Conservation (phyloP, 92 coral and sea anemone genomes). For the Chrysogorgia sp. region DNA sequence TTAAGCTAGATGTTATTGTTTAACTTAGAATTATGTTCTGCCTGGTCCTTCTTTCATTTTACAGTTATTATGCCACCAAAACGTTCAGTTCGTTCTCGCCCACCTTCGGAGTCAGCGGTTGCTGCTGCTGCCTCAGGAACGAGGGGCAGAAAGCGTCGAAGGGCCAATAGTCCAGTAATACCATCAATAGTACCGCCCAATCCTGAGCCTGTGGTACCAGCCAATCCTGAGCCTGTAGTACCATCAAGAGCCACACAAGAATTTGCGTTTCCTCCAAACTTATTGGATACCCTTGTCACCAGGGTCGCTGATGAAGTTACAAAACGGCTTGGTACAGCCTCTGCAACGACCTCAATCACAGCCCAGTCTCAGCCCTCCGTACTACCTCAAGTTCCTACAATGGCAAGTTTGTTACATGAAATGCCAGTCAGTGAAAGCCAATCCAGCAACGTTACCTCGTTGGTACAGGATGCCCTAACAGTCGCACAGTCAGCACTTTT, state of each 20-base stretch:
- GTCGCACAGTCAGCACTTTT: no score
- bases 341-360: slow-evolving; percentile 25
- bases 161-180: slow-evolving; percentile 4
- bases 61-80: no score
- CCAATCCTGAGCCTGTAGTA: neutral
- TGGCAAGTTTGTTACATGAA: slow-evolving; percentile 23
- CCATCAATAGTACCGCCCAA: slow-evolving; percentile 8
- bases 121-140: slow-evolving; percentile 33
- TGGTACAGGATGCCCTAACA: no score
- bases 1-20: neutral
- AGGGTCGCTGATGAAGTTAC: slow-evolving; percentile 56
- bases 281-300: slow-evolving; percentile 30
- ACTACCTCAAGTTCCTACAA: slow-evolving; percentile 17
- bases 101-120: neutral
- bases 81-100: no score
- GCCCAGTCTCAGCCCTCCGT: slow-evolving; percentile 25
- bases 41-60: slow-evolving; percentile 16
- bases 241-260: slow-evolving; percentile 4
- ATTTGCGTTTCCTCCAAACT: slow-evolving; percentile 37
- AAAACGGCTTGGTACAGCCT: slow-evolving; percentile 15
- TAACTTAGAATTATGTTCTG: slow-evolving; percentile 1
- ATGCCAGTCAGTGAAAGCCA: no score
- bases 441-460: no score
- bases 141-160: slow-evolving; percentile 33
- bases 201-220: neutral